Conservation (phyloP, 2,113 vertebrate genomes). For the Tetrao urogallus region DNA sequence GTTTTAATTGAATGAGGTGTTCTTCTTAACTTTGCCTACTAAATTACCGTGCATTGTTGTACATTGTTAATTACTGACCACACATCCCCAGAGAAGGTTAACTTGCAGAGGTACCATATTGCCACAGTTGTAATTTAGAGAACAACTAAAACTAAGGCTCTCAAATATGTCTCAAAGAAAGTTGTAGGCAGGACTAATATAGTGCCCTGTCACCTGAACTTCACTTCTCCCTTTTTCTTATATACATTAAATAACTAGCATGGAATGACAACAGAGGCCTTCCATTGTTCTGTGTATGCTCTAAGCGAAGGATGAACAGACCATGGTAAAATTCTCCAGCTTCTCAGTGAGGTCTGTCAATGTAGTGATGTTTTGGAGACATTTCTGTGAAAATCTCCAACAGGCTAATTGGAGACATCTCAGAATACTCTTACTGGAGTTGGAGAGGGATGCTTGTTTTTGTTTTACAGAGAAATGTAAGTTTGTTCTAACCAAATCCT, state of each 20-base stretch:
- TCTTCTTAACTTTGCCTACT: slow-evolving; percentile 35
- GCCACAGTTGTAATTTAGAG: neutral
- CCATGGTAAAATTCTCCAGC: neutral
- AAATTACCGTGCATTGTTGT: slow-evolving; percentile 26
- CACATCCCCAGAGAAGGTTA: neutral
- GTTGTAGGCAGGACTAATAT: neutral
- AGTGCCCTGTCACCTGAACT: neutral
- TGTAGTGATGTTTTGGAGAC: neutral
- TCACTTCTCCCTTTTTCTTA: neutral
- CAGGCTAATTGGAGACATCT: neutral
- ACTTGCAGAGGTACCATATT: neutral
- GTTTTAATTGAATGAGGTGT: slow-evolving; percentile 54
- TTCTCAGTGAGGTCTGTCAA: neutral
- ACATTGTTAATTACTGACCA: slow-evolving; percentile 43
- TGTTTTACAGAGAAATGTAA: neutral
- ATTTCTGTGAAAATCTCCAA: neutral
- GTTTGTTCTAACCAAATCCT: neutral
- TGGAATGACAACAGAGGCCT: neutral
- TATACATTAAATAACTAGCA: neutral
- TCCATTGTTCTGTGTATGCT: neutral
- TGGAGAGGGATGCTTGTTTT: neutral
- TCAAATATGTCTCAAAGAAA: neutral
- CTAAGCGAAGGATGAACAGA: neutral
- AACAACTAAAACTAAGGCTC: neutral
- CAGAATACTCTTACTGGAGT: neutral